Conservation (phyloP, 2,113 vertebrate genomes). For the Potamarius usumacintae region DNA sequence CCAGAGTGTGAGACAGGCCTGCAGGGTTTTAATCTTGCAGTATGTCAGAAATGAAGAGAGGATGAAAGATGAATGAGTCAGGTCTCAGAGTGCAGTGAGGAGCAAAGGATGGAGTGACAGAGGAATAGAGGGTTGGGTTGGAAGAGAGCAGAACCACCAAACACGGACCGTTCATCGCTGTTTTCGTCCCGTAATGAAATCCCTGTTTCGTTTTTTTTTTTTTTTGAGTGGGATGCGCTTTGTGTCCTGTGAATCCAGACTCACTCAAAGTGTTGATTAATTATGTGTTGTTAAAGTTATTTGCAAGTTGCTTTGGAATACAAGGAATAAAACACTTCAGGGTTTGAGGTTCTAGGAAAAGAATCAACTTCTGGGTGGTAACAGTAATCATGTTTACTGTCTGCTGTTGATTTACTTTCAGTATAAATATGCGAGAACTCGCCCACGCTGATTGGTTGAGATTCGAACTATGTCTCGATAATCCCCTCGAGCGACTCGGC, state of each 20-base stretch:
- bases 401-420: too few relatives aligned
- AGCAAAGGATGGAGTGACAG: background rate
- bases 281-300: background rate
- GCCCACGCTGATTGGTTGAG: too few relatives aligned
- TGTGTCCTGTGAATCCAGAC: background rate
- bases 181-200: background rate
- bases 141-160: background rate
- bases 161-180: background rate
- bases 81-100: background rate
- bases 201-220: background rate
- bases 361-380: background rate
- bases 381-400: background rate
- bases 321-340: background rate
- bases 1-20: background rate
- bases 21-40: conserved; percentile 34
- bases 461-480: too few relatives aligned
- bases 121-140: background rate
- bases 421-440: too few relatives aligned
- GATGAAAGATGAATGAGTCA: conserved; percentile 48
- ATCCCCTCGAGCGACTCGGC: too few relatives aligned
- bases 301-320: background rate
- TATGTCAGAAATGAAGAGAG: conserved; percentile 41
- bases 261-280: background rate
- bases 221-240: background rate
- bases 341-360: background rate